Evolutionary conservation across 2,888 invertebrate genomes (phyloP), one percentile per base, ranked within the genome.

Genomic region (Phalera bucephala): DNA sequence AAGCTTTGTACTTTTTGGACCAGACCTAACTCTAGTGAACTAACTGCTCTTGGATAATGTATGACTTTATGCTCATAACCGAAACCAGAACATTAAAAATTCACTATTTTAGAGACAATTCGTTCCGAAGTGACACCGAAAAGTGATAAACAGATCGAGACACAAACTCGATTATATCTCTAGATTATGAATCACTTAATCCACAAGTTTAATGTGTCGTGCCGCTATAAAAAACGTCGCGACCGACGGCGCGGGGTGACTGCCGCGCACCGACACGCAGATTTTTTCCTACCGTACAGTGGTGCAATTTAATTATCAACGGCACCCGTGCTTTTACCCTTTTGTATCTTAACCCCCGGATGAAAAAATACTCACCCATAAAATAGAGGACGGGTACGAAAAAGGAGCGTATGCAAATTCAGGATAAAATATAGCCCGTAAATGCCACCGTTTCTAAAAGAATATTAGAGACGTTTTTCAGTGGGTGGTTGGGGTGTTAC

Each of bases 391-490:
- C 87, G 87, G 88, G 87, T 86, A 85, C 80, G 82, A 82, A 87
- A 90, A 88, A 90, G 85, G 86, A 89, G 90, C 89, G 90, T 90
- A 90, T 90, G 90, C 90, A 90, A 90, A 90, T 90, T 90, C 90
- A 79, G 90, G 90, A 90, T 90, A 90, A 90, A 90, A 90, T 90
- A 90, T 90, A 90, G 90, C 90, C 90, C 90, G 90, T 90, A 90
- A 90, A 90, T 90, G 90, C 90, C 90, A 89, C 89, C 89, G 90
- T 90, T 90, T 90, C 90, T 89, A 90, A 90, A 90, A 90, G 90
- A 90, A 90, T 90, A 90, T 90, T 90, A 90, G 90, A 90, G 89
- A 87, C 90, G 89, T 90, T 90, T 90, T 90, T 88, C 90, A 89
- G 90, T 87, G 90, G 90, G 90, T 83, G 85, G 89, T 60, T 74